Base-by-base conservation (phyloP, 2,888 invertebrate genomes). In the Parnassius orleans region DNA sequence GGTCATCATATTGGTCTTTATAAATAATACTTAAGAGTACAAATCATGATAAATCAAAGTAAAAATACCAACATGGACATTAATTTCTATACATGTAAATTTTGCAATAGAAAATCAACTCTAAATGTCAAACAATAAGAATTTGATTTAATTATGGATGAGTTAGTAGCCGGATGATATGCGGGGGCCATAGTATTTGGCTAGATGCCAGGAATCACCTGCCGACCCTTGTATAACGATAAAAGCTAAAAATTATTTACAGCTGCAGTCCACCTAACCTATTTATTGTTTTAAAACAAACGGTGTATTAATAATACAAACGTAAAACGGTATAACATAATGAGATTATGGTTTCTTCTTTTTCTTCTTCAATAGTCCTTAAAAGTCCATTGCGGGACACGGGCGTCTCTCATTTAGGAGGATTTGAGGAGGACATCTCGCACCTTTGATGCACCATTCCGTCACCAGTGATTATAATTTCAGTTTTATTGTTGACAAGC, bases 141-240 rank as follows among this genome's bases (percentile, higher is more conserved):
- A 52, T 63, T 59, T 59, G 60, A 60, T 60, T 59, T 65, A 60
- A 64, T 61, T 53, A 64, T 54, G 52, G 56, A 60, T 53, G 15
- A 66, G 65, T 69, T 71, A 70, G 77, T 78, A 77, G 77, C 77
- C 77, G 79, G 80, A 65, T 74, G 71, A 70, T 77, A 73, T 79
- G 87, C 87, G 87, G 87, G 83, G 88, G 89, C 75, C 66, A 72
- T 56, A 64, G 56, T 60, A 73, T 72, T 79, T 90, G 90, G 90
- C 85, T 53, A 51, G 1, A 24, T n/a, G 83, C 90, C 90, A 89
- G 79, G 74, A 77, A 78, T 88, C 85, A 90, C 90, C 90, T 90
- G 90, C 82, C 80, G 86, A 83, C 86, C 86, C 87, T 85, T 84
- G 83, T 86, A 80, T 61, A 80, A 81, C 78, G 84, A 85, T 87